Conservation (phyloP, 2,888 invertebrate genomes). For the Lycophotia porphyrea region DNA sequence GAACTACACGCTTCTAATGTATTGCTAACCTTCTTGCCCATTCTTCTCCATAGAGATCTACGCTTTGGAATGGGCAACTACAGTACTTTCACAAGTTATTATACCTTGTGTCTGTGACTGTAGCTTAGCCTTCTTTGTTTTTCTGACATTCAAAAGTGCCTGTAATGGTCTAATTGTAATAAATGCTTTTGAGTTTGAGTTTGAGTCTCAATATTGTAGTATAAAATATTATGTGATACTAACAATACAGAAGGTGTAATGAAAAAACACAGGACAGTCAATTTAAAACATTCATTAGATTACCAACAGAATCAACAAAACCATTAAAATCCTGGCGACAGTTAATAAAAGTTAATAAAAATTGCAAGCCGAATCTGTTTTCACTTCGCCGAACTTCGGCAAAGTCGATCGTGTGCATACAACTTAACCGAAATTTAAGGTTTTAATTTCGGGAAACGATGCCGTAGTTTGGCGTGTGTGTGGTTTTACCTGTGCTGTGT, state of each 20-base stretch:
- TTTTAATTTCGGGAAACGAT: slow-evolving; percentile 45
- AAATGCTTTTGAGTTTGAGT: no score
- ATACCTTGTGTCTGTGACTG: no score
- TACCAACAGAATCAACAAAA: not conserved
- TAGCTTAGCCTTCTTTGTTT: no score
- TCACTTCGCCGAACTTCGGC: not conserved
- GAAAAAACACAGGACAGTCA: not conserved
- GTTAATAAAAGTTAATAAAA: not conserved
- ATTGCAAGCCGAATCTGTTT: not conserved
- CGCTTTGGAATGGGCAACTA: no score
- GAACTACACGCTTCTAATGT: no score
- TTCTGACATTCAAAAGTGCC: no score
- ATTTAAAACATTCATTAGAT: not conserved
- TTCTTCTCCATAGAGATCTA: no score
- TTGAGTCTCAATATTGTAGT: no score
- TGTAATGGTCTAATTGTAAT: no score
- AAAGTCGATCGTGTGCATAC: slow-evolving; percentile 19
- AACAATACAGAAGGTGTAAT: not conserved
- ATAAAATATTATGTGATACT: no score
- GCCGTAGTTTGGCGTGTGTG: slow-evolving; percentile 47
- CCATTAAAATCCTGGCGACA: not conserved
- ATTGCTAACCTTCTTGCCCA: no score
- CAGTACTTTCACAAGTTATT: no score
- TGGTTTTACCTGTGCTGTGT: slow-evolving; percentile 26
- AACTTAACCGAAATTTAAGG: slow-evolving; percentile 32